Evolutionary conservation across 2,888 invertebrate species (phyloP).

Genomic region (Pocota personata): DNA sequence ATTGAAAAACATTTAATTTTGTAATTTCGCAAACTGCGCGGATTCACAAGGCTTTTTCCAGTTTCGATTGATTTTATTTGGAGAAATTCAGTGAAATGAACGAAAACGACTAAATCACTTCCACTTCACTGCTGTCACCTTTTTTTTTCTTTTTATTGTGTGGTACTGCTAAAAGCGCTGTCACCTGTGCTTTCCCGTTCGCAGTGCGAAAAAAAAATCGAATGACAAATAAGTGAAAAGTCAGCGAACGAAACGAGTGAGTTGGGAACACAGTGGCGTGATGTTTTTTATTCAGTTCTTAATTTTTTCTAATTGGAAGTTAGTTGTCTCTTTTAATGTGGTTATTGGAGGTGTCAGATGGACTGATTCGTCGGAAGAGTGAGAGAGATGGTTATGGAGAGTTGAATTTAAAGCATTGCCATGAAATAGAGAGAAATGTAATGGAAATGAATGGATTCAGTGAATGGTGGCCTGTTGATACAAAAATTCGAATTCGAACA

Average conservation of each 20-base stretch:
- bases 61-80: constrained; percentile 39
- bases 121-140: constrained; percentile 42
- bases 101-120: constrained; percentile 33
- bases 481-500: too few species aligned
- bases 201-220: constrained; percentile 18
- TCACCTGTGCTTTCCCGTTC: constrained; percentile 21
- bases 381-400: constrained; percentile 13
- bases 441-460: constrained; percentile 27
- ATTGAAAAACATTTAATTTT: constrained; percentile 24
- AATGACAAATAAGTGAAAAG: constrained; percentile 34
- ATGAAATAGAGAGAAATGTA: not conserved
- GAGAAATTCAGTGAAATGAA: constrained; percentile 15
- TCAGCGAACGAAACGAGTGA: constrained; percentile 25
- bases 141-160: not conserved
- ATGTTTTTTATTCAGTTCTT: not conserved
- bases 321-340: constrained; percentile 18
- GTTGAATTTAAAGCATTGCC: not conserved
- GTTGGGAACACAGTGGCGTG: constrained; percentile 38
- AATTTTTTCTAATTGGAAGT: not conserved
- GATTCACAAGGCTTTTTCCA: not conserved
- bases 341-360: constrained; percentile 10
- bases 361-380: not conserved
- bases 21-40: too few species aligned
- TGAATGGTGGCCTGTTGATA: not conserved
- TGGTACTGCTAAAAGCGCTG: constrained; percentile 2